Conservation (phyloP, 2,113 vertebrate genomes). For the Mesitornis unicolor region DNA sequence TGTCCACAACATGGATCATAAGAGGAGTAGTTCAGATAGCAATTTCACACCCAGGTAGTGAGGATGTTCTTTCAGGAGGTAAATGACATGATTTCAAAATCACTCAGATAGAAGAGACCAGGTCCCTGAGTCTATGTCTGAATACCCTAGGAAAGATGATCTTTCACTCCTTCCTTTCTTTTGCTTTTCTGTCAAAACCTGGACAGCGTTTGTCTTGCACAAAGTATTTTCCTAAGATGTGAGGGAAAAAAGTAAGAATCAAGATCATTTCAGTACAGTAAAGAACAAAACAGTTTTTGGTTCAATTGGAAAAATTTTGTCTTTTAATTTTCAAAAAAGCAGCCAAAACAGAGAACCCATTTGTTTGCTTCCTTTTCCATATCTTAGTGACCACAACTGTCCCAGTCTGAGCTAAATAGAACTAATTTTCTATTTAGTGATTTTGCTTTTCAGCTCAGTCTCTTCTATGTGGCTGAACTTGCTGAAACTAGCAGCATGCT, state of each 20-base stretch:
- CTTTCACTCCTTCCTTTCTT: background rate
- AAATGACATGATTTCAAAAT: background rate
- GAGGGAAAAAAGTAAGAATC: background rate
- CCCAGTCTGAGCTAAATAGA: no score
- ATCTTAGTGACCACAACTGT: background rate
- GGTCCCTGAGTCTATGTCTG: no score
- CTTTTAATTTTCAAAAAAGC: background rate
- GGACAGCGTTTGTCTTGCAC: background rate
- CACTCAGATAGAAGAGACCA: background rate
- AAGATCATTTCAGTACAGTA: background rate
- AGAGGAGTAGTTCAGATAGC: background rate
- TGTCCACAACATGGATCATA: accelerated
- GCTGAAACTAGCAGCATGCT: no score
- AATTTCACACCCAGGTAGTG: background rate
- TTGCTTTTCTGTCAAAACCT: background rate
- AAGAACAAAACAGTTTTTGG: background rate
- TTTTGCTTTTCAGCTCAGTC: no score
- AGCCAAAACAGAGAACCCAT: background rate
- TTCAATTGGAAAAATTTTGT: background rate
- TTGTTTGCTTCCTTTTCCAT: background rate
- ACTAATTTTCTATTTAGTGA: no score
- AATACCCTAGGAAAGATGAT: background rate
- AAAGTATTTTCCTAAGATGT: background rate
- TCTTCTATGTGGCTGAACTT: no score
- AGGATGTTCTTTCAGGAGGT: background rate